phyloP scores from a whole-genome alignment of 1,140 invertebrate genomes.

The Pogonus chalceus region DNA sequence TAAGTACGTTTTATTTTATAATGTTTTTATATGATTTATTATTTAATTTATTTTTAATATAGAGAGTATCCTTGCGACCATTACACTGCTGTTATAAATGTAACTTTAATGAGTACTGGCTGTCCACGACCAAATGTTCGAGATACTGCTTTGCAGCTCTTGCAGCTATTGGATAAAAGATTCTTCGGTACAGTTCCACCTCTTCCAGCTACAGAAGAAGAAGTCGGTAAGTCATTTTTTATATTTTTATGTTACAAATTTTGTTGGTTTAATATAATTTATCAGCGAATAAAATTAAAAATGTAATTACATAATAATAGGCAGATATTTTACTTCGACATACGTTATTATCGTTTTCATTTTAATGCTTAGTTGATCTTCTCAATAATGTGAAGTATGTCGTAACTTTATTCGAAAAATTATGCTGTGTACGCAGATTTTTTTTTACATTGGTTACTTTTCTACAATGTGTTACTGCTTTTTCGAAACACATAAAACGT shows the following conservation, averaged over 20 bases:
- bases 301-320: neutral
- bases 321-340: neutral
- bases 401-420: no score
- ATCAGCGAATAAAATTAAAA: neutral
- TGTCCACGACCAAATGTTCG: constrained; percentile 84
- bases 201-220: constrained; percentile 54
- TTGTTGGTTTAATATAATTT: neutral
- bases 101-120: constrained; percentile 91
- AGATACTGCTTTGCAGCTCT: constrained; percentile 84
- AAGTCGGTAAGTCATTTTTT: constrained; percentile 44
- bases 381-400: no score
- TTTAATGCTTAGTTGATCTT: neutral
- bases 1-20: constrained; percentile 48
- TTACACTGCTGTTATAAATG: constrained; percentile 95
- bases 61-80: constrained; percentile 98
- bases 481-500: no score
- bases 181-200: constrained; percentile 81
- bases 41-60: constrained; percentile 23
- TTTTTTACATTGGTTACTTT: no score
- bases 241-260: constrained; percentile 2
- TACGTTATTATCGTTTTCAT: neutral
- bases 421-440: no score
- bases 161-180: constrained; percentile 88
- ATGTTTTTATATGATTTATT: neutral
- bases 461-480: no score